Conservation (phyloP, 2,113 vertebrate species). For the Chrysochloris asiatica region DNA sequence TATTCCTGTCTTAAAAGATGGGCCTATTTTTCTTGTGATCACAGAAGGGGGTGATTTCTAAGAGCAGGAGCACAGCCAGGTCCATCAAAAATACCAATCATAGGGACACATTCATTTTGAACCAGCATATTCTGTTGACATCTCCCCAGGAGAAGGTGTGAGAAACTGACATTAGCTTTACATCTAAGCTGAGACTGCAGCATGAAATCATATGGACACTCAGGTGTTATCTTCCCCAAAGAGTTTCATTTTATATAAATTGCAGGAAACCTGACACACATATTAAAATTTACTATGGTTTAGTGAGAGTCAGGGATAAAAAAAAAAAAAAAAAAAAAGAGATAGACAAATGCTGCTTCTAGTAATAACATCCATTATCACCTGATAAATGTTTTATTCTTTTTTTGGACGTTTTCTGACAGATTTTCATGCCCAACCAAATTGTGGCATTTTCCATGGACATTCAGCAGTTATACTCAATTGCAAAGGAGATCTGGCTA, state of each 20-base stretch:
- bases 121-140: constrained; percentile 42
- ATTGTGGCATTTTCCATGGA: constrained; percentile 51
- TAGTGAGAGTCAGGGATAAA: neutral
- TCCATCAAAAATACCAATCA: constrained; percentile 36
- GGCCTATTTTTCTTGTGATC: constrained; percentile 46
- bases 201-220: constrained; percentile 64
- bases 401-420: constrained; percentile 50
- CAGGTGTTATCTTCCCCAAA: constrained; percentile 25
- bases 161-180: constrained; percentile 57
- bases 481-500: neutral
- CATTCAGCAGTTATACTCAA: neutral
- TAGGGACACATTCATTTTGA: constrained; percentile 53
- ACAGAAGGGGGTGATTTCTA: constrained; percentile 36
- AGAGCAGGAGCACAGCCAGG: neutral
- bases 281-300: constrained; percentile 56
- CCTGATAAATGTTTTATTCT: constrained; percentile 34
- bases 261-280: constrained; percentile 25
- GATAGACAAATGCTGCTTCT: neutral
- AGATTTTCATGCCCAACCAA: constrained; percentile 51
- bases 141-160: constrained; percentile 25
- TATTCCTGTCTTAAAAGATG: constrained; percentile 36
- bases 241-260: constrained; percentile 65
- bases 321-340: neutral
- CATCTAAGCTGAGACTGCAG: constrained; percentile 53
- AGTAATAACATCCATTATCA: constrained; percentile 64